Evolutionary conservation across 2,797 vertebrate species (phyloP), one percentile per base, ranked within the genome.

Genomic region (Danio albolineatus): DNA sequence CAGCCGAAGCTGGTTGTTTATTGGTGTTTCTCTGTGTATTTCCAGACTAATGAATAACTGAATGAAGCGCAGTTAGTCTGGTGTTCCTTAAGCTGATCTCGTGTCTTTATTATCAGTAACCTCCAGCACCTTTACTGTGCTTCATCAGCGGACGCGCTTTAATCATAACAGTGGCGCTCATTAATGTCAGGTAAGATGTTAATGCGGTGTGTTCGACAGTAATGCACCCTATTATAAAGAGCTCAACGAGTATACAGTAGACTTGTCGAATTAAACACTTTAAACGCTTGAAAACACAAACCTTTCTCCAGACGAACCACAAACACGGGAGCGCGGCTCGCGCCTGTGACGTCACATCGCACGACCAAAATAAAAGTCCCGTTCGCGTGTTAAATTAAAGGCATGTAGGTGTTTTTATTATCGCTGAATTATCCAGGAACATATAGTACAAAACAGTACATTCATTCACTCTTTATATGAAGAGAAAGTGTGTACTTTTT

Each of bases 261-360:
- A 14, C 12, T 9, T 71, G 8, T 14, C 5, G 4, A 21, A 19
- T 56, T 54, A 14, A 71, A 71, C 17, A 9, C 38, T 71, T 71
- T 21, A 72, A 72, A 43, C 12, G 53, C n/a, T 44, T 72, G 19
- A 38, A 72, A 72, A 56, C n/a, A 53, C 36, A 72, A 28, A 72
- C 70, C 70, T 57, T 54, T 56, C 70, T 21, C 6, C 70, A 43
- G 70, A 39, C 17, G 41, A 71, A 5, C 19, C 51, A 43, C 70
- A 28, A 12, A 43, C 12, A 17, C 17, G 41, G 17, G 12, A 56
- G 69, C 13, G n/a, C 39, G 69, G 38, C 53, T 13, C 69, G 14
- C 12, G 0, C 12, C 5, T 9, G 2, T 72, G 70, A 72, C 17
- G n/a, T 57, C 70, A 72, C 5, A 9, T 0, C 7, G 0, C 4